Evolutionary conservation across 1,140 invertebrate species (phyloP).

Genomic region (Brachionus rotundiformis): DNA sequence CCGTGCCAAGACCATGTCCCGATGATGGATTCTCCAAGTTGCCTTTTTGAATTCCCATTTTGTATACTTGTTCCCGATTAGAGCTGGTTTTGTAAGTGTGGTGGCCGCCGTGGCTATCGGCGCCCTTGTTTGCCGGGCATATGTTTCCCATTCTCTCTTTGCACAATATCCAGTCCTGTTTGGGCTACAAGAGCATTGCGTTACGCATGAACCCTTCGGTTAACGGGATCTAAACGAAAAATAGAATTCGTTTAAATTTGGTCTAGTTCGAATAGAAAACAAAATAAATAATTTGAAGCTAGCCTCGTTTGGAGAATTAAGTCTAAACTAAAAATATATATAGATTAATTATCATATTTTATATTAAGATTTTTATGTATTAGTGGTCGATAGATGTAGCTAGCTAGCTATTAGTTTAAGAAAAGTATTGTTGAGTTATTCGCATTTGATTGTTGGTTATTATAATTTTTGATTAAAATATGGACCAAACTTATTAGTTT

Average conservation of each 20-base stretch:
- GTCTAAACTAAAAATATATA: constrained; percentile 31
- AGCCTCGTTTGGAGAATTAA: not conserved
- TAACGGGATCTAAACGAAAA: constrained; percentile 8
- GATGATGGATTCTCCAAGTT: not conserved
- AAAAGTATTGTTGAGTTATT: constrained; percentile 25
- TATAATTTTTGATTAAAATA: constrained; percentile 36
- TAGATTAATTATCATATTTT: constrained; percentile 40
- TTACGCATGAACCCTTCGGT: not conserved
- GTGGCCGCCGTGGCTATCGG: constrained; percentile 1
- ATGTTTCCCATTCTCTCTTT: constrained; percentile 46
- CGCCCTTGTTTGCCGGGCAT: constrained; percentile 46
- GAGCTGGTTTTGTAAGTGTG: constrained; percentile 16
- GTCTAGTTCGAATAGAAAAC: constrained; percentile 1
- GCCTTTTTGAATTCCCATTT: constrained; percentile 36
- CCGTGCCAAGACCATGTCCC: not conserved
- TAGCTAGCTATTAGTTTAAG: constrained; percentile 13
- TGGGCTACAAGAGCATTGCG: not conserved
- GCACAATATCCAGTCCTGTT: not conserved
- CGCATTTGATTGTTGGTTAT: constrained; percentile 19
- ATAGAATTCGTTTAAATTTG: not conserved
- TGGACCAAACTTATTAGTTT: constrained; percentile 3
- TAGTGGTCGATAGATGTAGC: constrained; percentile 24
- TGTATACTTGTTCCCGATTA: constrained; percentile 37
- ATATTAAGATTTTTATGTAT: constrained; percentile 11
- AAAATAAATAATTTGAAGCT: constrained; percentile 28